Evolutionary conservation across 2,888 invertebrate species (phyloP).

Genomic region (Drosophila falleni): DNA sequence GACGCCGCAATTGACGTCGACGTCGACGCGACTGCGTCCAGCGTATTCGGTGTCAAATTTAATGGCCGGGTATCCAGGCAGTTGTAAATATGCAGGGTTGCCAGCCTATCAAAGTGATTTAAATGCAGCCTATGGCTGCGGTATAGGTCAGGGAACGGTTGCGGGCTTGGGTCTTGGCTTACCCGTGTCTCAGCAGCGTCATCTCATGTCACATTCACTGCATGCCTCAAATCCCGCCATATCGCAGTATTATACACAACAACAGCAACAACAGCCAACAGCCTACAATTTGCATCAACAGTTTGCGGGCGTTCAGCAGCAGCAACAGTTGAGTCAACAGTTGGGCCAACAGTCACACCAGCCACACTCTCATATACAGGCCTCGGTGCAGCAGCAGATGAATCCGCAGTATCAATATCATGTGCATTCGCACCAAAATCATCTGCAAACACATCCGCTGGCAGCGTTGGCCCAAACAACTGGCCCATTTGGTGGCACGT

Average conservation of each 20-base stretch:
- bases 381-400: conserved; percentile 84
- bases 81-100: conserved; percentile 57
- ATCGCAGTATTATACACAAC: conserved; percentile 83
- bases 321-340: conserved; percentile 43
- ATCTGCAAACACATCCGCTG: conserved; percentile 83
- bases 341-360: conserved; percentile 49
- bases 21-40: conserved; percentile 80
- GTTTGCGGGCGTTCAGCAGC: conserved; percentile 83
- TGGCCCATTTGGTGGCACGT: conserved; percentile 80
- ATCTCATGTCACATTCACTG: conserved; percentile 83
- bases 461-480: conserved; percentile 79
- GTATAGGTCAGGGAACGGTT: conserved; percentile 40
- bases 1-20: conserved; percentile 68
- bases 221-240: conserved; percentile 85
- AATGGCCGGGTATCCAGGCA: conserved; percentile 75
- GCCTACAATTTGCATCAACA: conserved; percentile 83
- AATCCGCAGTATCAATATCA: conserved; percentile 84
- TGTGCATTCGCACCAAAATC: conserved; percentile 84
- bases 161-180: conserved; percentile 48
- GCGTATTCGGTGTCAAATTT: conserved; percentile 85
- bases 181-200: conserved; percentile 80
- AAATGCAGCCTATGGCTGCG: conserved; percentile 31
- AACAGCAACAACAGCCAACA: conserved; percentile 30
- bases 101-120: conserved; percentile 79
- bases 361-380: conserved; percentile 79